A percentile compares a stretch with the other conserved stretches of the same genome.
Conservation (phyloP, 1,140 invertebrate species). For the Frieseomelitta varia region DNA sequence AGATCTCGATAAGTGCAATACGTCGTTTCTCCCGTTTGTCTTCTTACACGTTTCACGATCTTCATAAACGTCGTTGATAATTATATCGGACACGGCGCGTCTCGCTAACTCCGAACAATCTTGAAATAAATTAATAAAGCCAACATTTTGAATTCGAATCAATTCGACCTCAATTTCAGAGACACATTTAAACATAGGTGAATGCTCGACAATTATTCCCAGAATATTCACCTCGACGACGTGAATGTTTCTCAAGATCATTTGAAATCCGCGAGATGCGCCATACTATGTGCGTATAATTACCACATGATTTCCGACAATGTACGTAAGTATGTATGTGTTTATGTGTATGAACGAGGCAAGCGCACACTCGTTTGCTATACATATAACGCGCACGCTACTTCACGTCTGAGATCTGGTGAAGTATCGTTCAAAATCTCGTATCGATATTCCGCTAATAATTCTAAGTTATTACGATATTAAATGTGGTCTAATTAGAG, state of each 20-base stretch:
- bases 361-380: not conserved
- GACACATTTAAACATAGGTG: too few relatives aligned
- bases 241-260: not conserved
- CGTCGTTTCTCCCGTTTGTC: slow-evolving; percentile 1
- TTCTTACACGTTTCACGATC: not conserved
- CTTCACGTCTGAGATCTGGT: not conserved
- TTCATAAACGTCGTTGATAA: slow-evolving; percentile 1
- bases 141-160: not conserved
- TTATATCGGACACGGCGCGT: not conserved
- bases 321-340: not conserved
- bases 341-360: not conserved
- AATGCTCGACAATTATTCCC: not conserved
- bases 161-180: too few relatives aligned
- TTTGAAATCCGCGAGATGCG: not conserved
- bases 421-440: not conserved
- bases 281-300: not conserved
- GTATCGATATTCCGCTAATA: not conserved
- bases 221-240: not conserved
- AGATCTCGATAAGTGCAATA: not conserved
- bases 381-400: not conserved
- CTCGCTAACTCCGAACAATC: not conserved
- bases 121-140: not conserved
- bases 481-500: slow-evolving; percentile 4
- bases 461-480: not conserved
- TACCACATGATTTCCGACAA: not conserved